Evolutionary conservation across 2,797 vertebrate genomes (phyloP).

Genomic region (Cyprinella venusta): DNA sequence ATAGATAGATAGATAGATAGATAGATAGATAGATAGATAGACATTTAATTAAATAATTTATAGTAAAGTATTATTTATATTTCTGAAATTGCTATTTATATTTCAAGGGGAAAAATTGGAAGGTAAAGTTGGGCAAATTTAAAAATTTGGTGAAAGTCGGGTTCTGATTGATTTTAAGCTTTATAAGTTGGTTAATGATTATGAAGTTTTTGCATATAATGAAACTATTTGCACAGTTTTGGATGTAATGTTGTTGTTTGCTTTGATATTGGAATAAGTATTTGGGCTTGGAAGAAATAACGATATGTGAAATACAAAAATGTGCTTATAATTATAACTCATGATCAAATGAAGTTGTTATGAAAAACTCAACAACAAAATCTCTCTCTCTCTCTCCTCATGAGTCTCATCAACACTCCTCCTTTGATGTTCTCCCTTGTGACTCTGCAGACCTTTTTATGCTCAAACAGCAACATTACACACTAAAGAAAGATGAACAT

Average conservation of each 20-base stretch:
- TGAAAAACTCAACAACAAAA: background rate
- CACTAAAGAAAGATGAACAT: background rate
- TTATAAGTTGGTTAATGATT: background rate
- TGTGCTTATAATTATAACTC: background rate
- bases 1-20: background rate
- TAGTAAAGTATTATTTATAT: too few species aligned
- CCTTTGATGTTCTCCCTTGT: conserved; percentile 72
- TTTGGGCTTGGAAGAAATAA: background rate
- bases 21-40: background rate
- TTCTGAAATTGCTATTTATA: background rate
- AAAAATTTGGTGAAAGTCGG: background rate
- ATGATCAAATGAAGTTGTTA: background rate
- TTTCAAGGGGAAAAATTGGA: background rate
- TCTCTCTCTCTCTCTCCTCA: too few species aligned
- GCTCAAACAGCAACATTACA: background rate
- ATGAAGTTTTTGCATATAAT: background rate
- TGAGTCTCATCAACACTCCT: conserved; percentile 68
- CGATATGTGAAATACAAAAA: background rate
- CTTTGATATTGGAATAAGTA: background rate
- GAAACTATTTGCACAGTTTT: background rate
- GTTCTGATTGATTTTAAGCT: background rate
- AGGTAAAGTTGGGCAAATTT: background rate
- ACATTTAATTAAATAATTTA: too few species aligned
- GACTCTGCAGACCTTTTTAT: background rate
- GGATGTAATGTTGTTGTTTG: background rate